Base-by-base conservation (phyloP, 1,140 invertebrate genomes). In the Sinonovacula constricta region DNA sequence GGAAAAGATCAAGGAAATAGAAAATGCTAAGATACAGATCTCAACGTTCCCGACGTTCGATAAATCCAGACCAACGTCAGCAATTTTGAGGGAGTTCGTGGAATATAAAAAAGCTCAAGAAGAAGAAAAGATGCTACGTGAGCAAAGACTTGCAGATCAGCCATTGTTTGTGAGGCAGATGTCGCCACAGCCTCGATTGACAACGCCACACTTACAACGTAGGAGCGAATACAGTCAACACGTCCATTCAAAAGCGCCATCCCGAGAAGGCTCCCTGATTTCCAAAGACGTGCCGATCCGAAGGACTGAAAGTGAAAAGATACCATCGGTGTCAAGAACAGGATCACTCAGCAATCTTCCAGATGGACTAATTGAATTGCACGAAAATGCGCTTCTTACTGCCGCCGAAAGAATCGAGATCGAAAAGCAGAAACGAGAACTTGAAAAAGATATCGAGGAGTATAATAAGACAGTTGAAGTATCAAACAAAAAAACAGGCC, bases 321-420 rank as follows among this genome's bases (percentile, higher is more conserved):
- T 76, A 22, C 72, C 72, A 39, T 76, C 72, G n/a, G 63, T 76
- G 24, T 76, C 72, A 24, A 12, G 72, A n/a, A 76, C 72, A 3
- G 56, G 51, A 7, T 76, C 72, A 3, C 67, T 39, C 28, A 66
- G 59, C 53, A 63, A 76, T 22, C 28, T 66, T 24, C 59, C 39
- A n/a, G 18, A 51, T 30, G 34, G 49, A 5, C 33, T 36, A 1
- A 31, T 10, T 10, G n/a, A n/a, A n/a, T 54, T 66, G 14, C 62
- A 59, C 4, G 63, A 76, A 22, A 66, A 76, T 34, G 62, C 72
- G 2, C 24, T 76, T 26, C 36, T 76, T 0, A 67, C 72, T 10
- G 63, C 72, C 2, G 72, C 72, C 28, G 72, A 76, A 30, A 36
- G 72, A 2, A 66, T 76, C 24, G 62, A 67, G 18, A n/a, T 67